Base-by-base conservation (phyloP, 2,888 invertebrate genomes). In the Junonia oenone region DNA sequence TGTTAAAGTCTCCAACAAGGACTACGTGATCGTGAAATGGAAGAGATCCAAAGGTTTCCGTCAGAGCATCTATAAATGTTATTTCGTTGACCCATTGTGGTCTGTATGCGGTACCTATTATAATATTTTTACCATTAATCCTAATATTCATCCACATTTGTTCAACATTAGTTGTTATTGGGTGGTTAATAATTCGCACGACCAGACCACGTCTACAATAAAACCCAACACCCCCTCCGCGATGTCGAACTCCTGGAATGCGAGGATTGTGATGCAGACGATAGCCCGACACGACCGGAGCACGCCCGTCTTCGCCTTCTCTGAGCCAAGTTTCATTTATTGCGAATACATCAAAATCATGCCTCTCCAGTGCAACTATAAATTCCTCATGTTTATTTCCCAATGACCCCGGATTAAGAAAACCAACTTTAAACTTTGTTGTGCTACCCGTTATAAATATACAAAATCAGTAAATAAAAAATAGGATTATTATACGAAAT, bases 71-170 rank as follows among this genome's bases (percentile, higher is more conserved):
- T 11, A 64, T 19, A 51, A 62, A 64, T 1, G 40, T 15, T 29
- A 60, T 56, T 8, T 56, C 43, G n/a, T 54, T 19, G 14, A 59
- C 8, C 63, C 63, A 62, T 17, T 38, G 52, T 4, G 63, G 59
- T 2, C 62, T 27, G 14, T 49, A 49, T 6, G 49, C 49, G 11
- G 49, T 49, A 13, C 49, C 49, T 15, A 49, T 37, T 0, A 48
- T 40, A 1, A 63, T 14, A 9, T 27, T 33, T 8, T 35, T 17
- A 1, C 58, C 56, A 22, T 45, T 54, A 0, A 57, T 26, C 6
- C 33, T 43, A 1, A 51, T 8, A 8, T 27, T 45, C 1, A 64
- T 3, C 60, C 63, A 64, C 59, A 62, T 59, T 37, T 64, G 60
- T 14, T 62, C 62, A 13, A 64, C 58, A 11, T 9, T 38, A 9